A percentile compares a stretch with the other conserved stretches of the same genome.
Evolutionary conservation across 2,888 invertebrate genomes (phyloP).

Genomic region (Acrocera orbiculus): DNA sequence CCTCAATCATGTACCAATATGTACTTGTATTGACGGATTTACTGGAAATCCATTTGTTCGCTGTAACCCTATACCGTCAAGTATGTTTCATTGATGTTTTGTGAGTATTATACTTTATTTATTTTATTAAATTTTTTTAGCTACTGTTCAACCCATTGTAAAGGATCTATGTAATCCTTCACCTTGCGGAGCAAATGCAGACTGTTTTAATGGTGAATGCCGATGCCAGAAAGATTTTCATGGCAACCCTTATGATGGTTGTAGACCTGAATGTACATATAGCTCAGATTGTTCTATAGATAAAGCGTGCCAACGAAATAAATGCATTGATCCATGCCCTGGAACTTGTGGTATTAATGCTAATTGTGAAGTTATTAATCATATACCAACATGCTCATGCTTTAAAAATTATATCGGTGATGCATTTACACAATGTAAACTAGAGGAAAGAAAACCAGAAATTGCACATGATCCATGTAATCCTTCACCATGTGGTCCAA

Average conservation of each 20-base stretch:
- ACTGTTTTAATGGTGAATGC: conserved; percentile 49
- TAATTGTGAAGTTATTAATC: conserved; percentile 52
- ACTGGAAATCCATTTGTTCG: conserved; percentile 64
- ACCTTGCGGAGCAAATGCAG: conserved; percentile 61
- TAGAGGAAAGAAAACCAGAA: conserved; percentile 20
- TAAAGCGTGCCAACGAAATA: conserved; percentile 50
- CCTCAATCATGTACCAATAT: conserved; percentile 63
- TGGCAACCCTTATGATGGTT: conserved; percentile 47
- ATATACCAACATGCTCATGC: conserved; percentile 58
- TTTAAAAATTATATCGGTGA: conserved; percentile 49
- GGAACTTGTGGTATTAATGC: conserved; percentile 58
- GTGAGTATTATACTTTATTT: background rate
- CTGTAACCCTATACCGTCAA: conserved; percentile 40
- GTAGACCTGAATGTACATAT: conserved; percentile 56
- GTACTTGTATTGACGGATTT: conserved; percentile 54
- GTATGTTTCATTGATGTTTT: too few relatives aligned
- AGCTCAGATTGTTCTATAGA: conserved; percentile 53
- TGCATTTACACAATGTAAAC: conserved; percentile 42
- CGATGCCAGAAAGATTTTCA: conserved; percentile 52
- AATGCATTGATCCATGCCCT: conserved; percentile 55
- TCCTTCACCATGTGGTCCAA: conserved; percentile 43
- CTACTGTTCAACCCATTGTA: conserved; percentile 29
- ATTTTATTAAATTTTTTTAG: too few relatives aligned
- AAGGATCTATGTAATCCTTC: conserved; percentile 46
- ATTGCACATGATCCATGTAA: conserved; percentile 29